Evolutionary conservation across 2,113 vertebrate species (phyloP).

Genomic region (Cygnus buccinator): DNA sequence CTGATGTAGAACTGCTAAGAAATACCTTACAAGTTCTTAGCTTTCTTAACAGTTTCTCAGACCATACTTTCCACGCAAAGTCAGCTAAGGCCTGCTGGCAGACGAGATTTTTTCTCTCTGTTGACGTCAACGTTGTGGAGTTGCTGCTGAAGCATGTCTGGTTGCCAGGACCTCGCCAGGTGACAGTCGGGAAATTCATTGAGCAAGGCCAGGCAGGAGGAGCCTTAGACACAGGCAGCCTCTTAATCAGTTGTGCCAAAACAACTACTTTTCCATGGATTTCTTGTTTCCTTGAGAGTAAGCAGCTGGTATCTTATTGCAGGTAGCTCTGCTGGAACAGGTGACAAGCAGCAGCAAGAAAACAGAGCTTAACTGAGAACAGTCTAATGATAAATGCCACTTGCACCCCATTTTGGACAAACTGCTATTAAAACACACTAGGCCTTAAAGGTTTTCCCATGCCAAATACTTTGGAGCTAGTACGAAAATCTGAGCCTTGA

Average conservation of each 20-base stretch:
- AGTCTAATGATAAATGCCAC: not conserved
- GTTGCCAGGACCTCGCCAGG: not conserved
- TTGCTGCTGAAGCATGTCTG: not conserved
- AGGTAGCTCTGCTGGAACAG: not conserved
- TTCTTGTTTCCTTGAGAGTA: not conserved
- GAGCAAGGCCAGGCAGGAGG: not conserved
- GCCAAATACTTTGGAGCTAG: not conserved
- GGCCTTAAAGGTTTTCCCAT: not conserved
- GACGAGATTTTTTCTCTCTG: not conserved
- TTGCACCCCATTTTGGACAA: not conserved
- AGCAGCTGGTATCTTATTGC: not conserved
- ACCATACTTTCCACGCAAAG: not conserved
- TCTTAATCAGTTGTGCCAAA: slow-evolving; percentile 1
- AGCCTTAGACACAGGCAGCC: not conserved
- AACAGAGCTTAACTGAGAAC: not conserved
- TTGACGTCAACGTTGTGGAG: not conserved
- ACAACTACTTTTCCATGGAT: not conserved
- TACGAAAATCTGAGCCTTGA: not conserved
- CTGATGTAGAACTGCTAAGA: not conserved
- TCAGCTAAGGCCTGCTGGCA: not conserved
- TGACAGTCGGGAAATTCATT: not conserved
- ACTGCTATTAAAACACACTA: not conserved
- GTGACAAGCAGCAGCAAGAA: not conserved
- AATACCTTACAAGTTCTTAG: not conserved
- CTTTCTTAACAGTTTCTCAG: not conserved